Conservation (phyloP, 2,113 vertebrate species). For the Eubucco bourcierii region DNA sequence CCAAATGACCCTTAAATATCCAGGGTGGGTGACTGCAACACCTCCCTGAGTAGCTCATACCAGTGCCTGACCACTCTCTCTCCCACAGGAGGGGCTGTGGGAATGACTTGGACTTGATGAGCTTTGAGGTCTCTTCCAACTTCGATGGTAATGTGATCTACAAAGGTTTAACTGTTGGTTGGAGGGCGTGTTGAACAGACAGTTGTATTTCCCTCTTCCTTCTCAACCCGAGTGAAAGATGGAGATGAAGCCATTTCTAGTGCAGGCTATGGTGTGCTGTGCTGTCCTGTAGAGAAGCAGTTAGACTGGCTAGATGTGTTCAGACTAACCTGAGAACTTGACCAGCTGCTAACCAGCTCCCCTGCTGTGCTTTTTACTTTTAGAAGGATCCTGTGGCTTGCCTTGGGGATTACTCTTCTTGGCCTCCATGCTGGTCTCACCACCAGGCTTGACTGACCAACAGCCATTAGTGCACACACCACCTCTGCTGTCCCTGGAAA, state of each 20-base stretch:
- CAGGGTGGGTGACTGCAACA: no score
- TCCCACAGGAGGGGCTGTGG: no score
- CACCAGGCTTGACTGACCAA: background rate
- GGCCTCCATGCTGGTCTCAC: fast-evolving
- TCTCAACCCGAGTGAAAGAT: background rate
- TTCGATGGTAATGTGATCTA: no score
- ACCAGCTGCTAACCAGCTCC: background rate
- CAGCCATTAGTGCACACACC: fast-evolving
- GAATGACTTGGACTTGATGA: no score
- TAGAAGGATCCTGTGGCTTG: background rate
- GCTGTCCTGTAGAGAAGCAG: background rate
- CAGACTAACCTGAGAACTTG: background rate
- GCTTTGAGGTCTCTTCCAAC: no score
- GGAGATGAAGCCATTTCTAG: background rate
- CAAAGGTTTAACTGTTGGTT: background rate
- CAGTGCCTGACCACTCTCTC: no score
- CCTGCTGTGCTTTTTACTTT: background rate
- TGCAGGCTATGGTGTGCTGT: background rate
- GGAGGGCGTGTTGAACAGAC: background rate
- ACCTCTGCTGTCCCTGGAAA: background rate
- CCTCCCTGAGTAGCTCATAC: no score
- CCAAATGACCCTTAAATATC: no score
- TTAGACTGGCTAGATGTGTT: background rate
- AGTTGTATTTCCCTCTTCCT: background rate
- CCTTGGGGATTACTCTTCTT: background rate